Conservation (phyloP, 1,140 invertebrate genomes). For the Musca domestica region DNA sequence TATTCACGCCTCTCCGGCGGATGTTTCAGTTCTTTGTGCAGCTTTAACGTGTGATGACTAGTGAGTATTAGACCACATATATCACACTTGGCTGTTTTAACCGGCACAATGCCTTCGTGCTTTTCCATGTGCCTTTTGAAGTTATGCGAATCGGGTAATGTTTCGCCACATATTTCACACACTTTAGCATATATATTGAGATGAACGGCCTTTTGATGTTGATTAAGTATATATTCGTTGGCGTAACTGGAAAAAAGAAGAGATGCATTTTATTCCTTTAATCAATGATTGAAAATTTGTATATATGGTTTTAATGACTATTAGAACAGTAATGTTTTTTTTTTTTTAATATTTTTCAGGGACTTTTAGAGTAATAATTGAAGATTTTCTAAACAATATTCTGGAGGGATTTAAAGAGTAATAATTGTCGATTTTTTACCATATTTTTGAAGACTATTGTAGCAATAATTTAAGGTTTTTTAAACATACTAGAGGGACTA, state of each 20-base stretch:
- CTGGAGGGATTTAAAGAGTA: too few species aligned
- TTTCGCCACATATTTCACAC: slow-evolving; percentile 48
- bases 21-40: slow-evolving; percentile 49
- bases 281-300: too few species aligned
- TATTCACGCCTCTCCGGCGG: slow-evolving; percentile 37
- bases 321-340: too few species aligned
- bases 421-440: too few species aligned
- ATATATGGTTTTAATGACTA: too few species aligned
- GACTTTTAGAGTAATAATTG: too few species aligned
- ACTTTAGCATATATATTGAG: slow-evolving; percentile 45
- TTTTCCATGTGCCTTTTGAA: slow-evolving; percentile 42
- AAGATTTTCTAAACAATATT: too few species aligned
- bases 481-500: too few species aligned
- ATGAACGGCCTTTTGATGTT: slow-evolving; percentile 44
- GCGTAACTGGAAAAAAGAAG: neutral
- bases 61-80: slow-evolving; percentile 40
- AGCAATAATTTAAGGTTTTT: too few species aligned
- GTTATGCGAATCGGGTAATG: slow-evolving; percentile 35
- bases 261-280: too few species aligned
- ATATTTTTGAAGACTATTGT: too few species aligned
- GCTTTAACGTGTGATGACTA: slow-evolving; percentile 40
- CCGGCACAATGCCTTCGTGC: slow-evolving; percentile 28
- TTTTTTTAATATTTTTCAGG: too few species aligned
- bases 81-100: slow-evolving; percentile 36
- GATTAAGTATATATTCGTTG: slow-evolving; percentile 37